These are phyloP conservation scores for Steatornis caripensis DNA, from an alignment of 2,113 vertebrate species.

Conservation along the genomic window DNA sequence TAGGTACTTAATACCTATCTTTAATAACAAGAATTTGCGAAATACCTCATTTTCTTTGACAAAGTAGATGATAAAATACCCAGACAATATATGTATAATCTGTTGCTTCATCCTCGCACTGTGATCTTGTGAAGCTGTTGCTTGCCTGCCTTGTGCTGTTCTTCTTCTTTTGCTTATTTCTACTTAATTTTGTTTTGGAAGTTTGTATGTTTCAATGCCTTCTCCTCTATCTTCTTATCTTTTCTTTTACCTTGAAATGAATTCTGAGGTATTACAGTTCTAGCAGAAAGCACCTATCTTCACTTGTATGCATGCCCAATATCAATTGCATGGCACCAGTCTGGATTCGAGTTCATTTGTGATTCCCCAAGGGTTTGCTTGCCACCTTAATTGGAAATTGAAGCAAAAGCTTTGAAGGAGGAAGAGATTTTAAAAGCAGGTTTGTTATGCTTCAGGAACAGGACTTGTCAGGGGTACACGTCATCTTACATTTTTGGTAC, in stretches of 20 bases:
- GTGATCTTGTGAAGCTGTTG: not conserved
- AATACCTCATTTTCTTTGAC: not conserved
- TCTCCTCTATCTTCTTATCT: constrained; percentile 9
- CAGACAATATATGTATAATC: not conserved
- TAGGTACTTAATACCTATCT: not conserved
- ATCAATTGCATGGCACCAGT: constrained; percentile 17
- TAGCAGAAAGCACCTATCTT: not conserved
- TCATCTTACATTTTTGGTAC: not conserved
- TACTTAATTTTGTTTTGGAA: not conserved
- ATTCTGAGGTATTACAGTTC: not conserved
- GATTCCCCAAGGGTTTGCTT: not conserved
- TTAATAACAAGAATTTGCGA: not conserved
- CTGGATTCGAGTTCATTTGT: not conserved
- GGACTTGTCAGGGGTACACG: not conserved
- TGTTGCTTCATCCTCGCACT: not conserved
- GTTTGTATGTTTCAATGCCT: not conserved
- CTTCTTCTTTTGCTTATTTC: not conserved
- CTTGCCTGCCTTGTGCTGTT: constrained; percentile 6
- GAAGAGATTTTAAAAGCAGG: constrained; percentile 19
- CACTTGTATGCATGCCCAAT: not conserved
- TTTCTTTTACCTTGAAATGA: constrained; percentile 32
- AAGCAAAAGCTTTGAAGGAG: constrained; percentile 14
- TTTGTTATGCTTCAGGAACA: constrained; percentile 1
- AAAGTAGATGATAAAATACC: not conserved
- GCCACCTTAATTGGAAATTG: not conserved